Base-by-base conservation (phyloP, 2,888 invertebrate species). In the Aquatica leii region DNA sequence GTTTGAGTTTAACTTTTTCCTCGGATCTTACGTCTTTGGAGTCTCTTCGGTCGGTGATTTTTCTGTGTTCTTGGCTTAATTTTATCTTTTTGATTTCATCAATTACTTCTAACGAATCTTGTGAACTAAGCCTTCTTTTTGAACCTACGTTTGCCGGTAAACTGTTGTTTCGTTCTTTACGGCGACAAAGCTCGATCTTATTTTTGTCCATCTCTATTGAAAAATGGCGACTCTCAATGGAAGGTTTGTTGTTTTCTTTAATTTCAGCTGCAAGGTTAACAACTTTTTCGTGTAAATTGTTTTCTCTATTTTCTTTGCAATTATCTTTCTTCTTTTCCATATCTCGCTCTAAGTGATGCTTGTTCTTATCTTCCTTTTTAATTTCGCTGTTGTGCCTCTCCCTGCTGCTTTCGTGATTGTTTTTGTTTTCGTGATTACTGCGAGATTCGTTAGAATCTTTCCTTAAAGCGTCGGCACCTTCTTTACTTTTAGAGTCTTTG, bases 91-190 rank as follows among this genome's bases (percentile, higher is more conserved):
- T 91, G 1, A 84, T 77, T 64, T 91, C 89, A 55, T 84, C 82
- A 1, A 84, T 77, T 55, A 82, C 82, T 69, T 87, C 86, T 53
- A 84, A 71, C 73, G 86, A 86, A 62, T 93, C 93, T 77, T 93
- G 93, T 1, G 91, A 91, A 68, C 93, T 93, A 75, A 92, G 86
- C 63, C 93, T 86, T 53, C 94, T 85, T 80, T 94, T 94, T 59
- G 85, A 83, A 0, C 89, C 87, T 24, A 90, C 85, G 62, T 85
- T 85, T 2, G 88, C 87, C 2, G 89, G 88, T 70, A 88, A 81
- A 77, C 86, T 87, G 77, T 86, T 88, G 59, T 86, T 82, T 46
- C 87, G 83, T 74, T 88, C 88, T 79, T 88, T 87, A 41, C 87
- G 81, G 78, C 87, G 86, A 51, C 70, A 76, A 5, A 74, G 71